Percentiles rank a stretch among this genome's conserved stretches.
phyloP scores from a whole-genome alignment of 1,140 invertebrate species.

The Drosophila eugracilis region DNA sequence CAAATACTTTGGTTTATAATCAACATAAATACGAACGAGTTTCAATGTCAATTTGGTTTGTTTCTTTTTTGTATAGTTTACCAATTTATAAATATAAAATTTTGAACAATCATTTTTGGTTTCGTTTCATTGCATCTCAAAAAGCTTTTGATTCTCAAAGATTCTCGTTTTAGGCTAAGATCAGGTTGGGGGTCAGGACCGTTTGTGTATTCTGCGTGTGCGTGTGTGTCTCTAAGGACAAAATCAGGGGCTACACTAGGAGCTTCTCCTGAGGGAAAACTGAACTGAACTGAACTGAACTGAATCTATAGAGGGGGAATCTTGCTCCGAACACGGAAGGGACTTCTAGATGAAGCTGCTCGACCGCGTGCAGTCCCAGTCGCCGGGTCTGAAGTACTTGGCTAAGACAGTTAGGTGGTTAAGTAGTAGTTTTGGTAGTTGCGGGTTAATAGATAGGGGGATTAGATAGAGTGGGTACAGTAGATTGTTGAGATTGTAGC shows the following conservation, averaged over 20 bases:
- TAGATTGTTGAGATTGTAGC: constrained; percentile 65
- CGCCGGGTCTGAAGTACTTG: constrained; percentile 44
- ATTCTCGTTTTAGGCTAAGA: constrained; percentile 50
- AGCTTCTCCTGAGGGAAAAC: not conserved
- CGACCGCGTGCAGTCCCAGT: constrained; percentile 40
- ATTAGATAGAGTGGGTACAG: constrained; percentile 36
- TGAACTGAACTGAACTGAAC: constrained; percentile 37
- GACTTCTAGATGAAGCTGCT: constrained; percentile 23
- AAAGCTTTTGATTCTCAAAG: constrained; percentile 63
- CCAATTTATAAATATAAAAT: constrained; percentile 71
- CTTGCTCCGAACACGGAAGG: not conserved
- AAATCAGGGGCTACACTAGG: constrained; percentile 10
- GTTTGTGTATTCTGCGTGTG: constrained; percentile 24
- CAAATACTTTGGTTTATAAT: constrained; percentile 66
- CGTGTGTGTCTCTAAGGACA: constrained; percentile 17
- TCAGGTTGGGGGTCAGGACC: constrained; percentile 23
- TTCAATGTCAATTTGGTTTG: constrained; percentile 18
- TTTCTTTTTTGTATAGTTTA: constrained; percentile 34
- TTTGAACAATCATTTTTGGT: constrained; percentile 42
- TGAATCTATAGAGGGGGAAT: constrained; percentile 17
- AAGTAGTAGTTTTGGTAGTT: constrained; percentile 41
- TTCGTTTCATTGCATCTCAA: constrained; percentile 56
- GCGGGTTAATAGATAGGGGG: constrained; percentile 66
- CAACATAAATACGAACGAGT: constrained; percentile 52
- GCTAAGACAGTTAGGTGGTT: constrained; percentile 50